Conservation (phyloP, 2,113 vertebrate species). For the Motacilla alba region DNA sequence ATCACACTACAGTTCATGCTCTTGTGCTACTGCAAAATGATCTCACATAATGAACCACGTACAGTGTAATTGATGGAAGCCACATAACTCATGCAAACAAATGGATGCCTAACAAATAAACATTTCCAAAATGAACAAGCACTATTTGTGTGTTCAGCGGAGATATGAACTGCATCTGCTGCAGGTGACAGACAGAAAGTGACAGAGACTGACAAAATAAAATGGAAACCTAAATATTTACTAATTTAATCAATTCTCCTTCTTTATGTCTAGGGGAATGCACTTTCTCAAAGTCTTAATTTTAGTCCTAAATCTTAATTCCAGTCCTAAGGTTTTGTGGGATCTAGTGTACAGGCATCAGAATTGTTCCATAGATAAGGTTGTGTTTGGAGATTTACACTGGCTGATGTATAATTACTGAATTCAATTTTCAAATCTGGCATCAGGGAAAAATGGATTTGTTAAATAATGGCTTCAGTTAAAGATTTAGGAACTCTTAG, state of each 20-base stretch:
- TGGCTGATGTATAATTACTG: constrained; percentile 35
- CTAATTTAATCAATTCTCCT: not conserved
- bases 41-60: not conserved
- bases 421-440: constrained; percentile 45
- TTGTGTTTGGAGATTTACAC: not conserved
- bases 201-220: not conserved
- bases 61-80: constrained; percentile 19
- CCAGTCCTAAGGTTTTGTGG: not conserved
- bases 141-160: constrained; percentile 28
- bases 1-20: not conserved
- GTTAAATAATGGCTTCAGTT: not conserved
- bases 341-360: not conserved
- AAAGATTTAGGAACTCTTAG: constrained; percentile 23
- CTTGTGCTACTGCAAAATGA: constrained; percentile 14
- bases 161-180: not conserved
- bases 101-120: constrained; percentile 46
- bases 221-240: not conserved
- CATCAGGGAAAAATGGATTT: constrained; percentile 19
- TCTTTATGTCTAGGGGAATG: not conserved
- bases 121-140: constrained; percentile 27
- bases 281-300: not conserved
- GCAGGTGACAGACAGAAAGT: constrained; percentile 11
- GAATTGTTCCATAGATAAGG: not conserved
- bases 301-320: not conserved
- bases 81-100: constrained; percentile 44